A percentile compares a stretch with the other conserved stretches of the same genome.
These are phyloP conservation scores for Apantesis nais DNA, from an alignment of 2,888 invertebrate species.

Conservation along the genomic window DNA sequence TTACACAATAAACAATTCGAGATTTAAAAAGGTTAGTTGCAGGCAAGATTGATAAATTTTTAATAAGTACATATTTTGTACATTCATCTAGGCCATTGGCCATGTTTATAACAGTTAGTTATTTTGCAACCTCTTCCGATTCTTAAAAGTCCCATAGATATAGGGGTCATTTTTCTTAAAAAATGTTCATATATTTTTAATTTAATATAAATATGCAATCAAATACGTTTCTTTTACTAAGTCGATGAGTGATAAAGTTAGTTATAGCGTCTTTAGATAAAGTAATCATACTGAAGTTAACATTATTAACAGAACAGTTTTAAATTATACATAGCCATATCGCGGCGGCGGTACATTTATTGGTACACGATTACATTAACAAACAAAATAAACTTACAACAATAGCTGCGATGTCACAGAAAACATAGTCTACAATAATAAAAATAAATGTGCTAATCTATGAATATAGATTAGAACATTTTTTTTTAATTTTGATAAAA, in stretches of 20 bases:
- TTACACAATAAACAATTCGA: no score
- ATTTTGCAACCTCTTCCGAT: neutral
- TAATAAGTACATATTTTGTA: neutral
- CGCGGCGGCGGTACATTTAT: slow-evolving; percentile 28
- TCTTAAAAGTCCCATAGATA: neutral
- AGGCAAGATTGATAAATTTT: no score
- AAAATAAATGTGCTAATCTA: slow-evolving; percentile 42
- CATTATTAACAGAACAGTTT: slow-evolving; percentile 4
- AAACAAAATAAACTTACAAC: slow-evolving; percentile 50
- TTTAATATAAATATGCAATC: neutral
- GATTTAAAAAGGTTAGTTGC: no score
- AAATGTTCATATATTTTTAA: no score
- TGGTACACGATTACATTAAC: slow-evolving; percentile 39
- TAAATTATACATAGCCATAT: slow-evolving; percentile 31
- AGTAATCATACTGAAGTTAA: neutral
- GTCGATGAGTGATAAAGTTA: neutral
- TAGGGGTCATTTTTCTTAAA: no score
- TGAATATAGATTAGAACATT: no score
- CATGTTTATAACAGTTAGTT: neutral
- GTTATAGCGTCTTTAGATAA: slow-evolving; percentile 3
- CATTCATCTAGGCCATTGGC: neutral
- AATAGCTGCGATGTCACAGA: slow-evolving; percentile 72
- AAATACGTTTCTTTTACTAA: neutral
- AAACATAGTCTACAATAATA: slow-evolving; percentile 61
- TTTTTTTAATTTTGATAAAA: no score